A percentile compares a stretch with the other conserved stretches of the same genome.
Conservation (phyloP, 2,113 vertebrate genomes). For the Tyrannus savana region DNA sequence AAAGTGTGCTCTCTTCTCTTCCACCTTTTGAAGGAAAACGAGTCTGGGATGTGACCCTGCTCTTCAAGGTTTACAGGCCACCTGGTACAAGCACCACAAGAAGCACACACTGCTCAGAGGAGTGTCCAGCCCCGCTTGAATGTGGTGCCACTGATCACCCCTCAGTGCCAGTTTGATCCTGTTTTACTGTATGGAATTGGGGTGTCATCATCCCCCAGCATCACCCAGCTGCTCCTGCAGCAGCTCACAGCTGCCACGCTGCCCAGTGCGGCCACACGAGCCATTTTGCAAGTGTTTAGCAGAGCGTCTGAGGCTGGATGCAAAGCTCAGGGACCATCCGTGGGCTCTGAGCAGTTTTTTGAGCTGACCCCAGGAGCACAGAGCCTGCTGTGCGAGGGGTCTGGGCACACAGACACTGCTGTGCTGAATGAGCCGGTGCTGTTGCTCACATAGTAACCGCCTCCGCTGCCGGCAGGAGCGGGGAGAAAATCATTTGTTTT, state of each 20-base stretch:
- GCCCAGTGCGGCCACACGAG: fast-evolving
- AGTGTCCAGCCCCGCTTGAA: fast-evolving
- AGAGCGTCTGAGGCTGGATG: background rate
- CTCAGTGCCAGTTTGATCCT: background rate
- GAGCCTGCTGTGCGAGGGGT: fast-evolving
- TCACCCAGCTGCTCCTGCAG: background rate
- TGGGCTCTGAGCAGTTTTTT: background rate
- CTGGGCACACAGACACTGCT: background rate
- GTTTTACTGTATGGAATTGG: background rate
- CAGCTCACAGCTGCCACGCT: fast-evolving
- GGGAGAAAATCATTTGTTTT: background rate
- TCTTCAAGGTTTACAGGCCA: background rate
- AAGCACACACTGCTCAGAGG: background rate
- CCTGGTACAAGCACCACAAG: fast-evolving
- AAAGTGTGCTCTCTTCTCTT: background rate
- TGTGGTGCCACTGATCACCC: background rate
- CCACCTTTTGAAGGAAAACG: background rate
- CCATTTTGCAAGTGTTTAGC: background rate
- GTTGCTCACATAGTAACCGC: background rate
- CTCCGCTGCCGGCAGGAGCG: background rate
- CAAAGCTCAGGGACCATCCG: background rate
- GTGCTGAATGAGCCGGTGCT: background rate
- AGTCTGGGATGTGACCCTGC: background rate
- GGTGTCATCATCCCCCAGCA: background rate
- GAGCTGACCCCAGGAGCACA: background rate